A percentile compares a stretch with the other conserved stretches of the same genome.
These are phyloP conservation scores for Tyria jacobaeae DNA, from an alignment of 2,888 invertebrate species.

Conservation along the genomic window DNA sequence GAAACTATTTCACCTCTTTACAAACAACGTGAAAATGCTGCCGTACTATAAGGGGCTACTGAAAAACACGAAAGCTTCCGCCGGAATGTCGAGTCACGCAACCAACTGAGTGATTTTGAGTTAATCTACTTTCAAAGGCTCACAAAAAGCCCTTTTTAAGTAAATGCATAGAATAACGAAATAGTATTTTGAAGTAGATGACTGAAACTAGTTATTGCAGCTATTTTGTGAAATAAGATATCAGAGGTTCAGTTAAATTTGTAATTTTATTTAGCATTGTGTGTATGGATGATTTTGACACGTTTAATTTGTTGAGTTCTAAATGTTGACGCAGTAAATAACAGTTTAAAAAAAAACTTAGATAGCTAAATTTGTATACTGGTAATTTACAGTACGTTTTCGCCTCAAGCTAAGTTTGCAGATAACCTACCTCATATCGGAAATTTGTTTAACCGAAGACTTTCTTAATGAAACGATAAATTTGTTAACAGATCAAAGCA, in stretches of 20 bases:
- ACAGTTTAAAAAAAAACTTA: slow-evolving; percentile 24
- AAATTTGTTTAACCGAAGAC: slow-evolving; percentile 57
- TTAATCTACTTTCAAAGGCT: slow-evolving; percentile 67
- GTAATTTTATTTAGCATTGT: slow-evolving; percentile 31
- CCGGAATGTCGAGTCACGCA: slow-evolving; percentile 71
- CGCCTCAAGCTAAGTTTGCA: slow-evolving; percentile 44
- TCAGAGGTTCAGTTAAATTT: slow-evolving; percentile 14
- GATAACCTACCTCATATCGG: slow-evolving; percentile 40
- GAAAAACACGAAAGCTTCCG: slow-evolving; percentile 60
- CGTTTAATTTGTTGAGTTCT: slow-evolving; percentile 37
- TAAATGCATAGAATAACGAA: slow-evolving; percentile 15
- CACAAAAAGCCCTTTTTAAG: slow-evolving; percentile 44
- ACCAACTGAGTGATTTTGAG: slow-evolving; percentile 68
- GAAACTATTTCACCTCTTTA: slow-evolving; percentile 64
- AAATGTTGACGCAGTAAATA: slow-evolving; percentile 36
- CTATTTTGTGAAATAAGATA: slow-evolving; percentile 38
- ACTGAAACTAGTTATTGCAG: slow-evolving; percentile 11
- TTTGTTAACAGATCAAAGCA: slow-evolving; percentile 58
- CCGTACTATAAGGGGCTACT: slow-evolving; percentile 44
- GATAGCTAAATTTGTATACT: background rate
- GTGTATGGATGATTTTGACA: slow-evolving; percentile 42
- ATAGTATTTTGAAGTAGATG: slow-evolving; percentile 8
- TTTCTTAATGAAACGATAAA: slow-evolving; percentile 65
- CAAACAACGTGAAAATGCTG: slow-evolving; percentile 58
- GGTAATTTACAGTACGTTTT: slow-evolving; percentile 27